Conservation (phyloP, 2,888 invertebrate species). For the Lepas anatifera region DNA sequence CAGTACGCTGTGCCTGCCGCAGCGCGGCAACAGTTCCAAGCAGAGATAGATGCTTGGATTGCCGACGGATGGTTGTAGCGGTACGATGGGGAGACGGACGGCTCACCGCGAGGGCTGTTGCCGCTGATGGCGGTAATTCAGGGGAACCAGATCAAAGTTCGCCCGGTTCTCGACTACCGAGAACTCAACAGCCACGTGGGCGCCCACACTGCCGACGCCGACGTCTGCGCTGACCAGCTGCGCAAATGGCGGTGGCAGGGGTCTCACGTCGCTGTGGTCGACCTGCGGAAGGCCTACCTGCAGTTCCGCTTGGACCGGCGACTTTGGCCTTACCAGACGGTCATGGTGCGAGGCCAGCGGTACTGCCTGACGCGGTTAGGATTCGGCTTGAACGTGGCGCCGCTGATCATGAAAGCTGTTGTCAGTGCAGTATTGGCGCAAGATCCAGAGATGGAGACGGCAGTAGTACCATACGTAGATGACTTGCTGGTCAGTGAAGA, state of each 20-base stretch:
- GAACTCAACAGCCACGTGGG: constrained; percentile 10
- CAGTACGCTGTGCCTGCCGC: too few relatives aligned
- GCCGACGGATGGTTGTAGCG: neutral
- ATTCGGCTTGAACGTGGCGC: constrained; percentile 13
- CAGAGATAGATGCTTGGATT: neutral
- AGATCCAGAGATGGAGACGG: neutral
- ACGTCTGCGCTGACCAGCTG: constrained; percentile 11
- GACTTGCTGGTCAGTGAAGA: constrained; percentile 15
- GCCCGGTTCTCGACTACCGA: constrained; percentile 15
- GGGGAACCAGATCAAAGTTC: neutral
- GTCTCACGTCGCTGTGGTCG: neutral
- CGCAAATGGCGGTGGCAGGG: constrained; percentile 11
- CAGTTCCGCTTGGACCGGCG: too few relatives aligned
- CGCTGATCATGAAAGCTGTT: constrained; percentile 12
- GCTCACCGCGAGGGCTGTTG: neutral
- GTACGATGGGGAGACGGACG: neutral
- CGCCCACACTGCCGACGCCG: constrained; percentile 8
- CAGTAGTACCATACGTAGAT: constrained; percentile 15
- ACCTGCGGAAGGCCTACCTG: too few relatives aligned
- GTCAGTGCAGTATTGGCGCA: neutral
- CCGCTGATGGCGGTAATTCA: neutral
- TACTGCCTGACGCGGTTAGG: constrained; percentile 17
- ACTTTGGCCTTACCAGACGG: constrained; percentile 16
- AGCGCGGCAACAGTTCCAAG: too few relatives aligned
- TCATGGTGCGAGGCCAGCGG: neutral